phyloP scores from a whole-genome alignment of 2,888 invertebrate genomes.

The Pinctada fucata region DNA sequence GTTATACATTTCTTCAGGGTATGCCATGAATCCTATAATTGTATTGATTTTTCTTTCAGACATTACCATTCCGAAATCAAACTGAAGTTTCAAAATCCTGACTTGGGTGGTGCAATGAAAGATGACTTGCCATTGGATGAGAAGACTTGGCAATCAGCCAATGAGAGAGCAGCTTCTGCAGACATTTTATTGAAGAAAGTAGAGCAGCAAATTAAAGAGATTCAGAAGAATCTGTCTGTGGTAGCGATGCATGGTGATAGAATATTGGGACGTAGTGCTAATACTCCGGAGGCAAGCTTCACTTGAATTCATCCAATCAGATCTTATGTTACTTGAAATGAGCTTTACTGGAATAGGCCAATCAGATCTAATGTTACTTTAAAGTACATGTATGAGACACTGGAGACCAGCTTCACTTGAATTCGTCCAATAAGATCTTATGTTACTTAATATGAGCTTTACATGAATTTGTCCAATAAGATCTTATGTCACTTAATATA shows the following conservation, averaged over 20 bases:
- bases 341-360: too few relatives aligned
- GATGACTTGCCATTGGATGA: conserved; percentile 44
- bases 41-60: conserved; percentile 38
- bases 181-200: conserved; percentile 58
- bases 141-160: conserved; percentile 33
- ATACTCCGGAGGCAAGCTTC: not conserved
- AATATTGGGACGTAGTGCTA: conserved; percentile 25
- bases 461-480: too few relatives aligned
- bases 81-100: conserved; percentile 32
- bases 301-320: not conserved
- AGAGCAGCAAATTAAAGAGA: conserved; percentile 57
- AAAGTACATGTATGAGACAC: too few relatives aligned
- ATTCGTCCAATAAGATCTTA: too few relatives aligned
- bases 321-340: too few relatives aligned
- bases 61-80: conserved; percentile 58
- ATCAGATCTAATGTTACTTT: too few relatives aligned
- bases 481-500: too few relatives aligned
- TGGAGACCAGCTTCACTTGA: too few relatives aligned
- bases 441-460: too few relatives aligned
- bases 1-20: too few relatives aligned
- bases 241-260: conserved; percentile 48
- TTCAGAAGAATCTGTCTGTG: conserved; percentile 45
- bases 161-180: conserved; percentile 46
- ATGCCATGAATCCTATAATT: too few relatives aligned
- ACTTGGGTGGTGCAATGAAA: conserved; percentile 41